Evolutionary conservation across 2,113 vertebrate species (phyloP).

Genomic region (Microcebus lehilahytsara): DNA sequence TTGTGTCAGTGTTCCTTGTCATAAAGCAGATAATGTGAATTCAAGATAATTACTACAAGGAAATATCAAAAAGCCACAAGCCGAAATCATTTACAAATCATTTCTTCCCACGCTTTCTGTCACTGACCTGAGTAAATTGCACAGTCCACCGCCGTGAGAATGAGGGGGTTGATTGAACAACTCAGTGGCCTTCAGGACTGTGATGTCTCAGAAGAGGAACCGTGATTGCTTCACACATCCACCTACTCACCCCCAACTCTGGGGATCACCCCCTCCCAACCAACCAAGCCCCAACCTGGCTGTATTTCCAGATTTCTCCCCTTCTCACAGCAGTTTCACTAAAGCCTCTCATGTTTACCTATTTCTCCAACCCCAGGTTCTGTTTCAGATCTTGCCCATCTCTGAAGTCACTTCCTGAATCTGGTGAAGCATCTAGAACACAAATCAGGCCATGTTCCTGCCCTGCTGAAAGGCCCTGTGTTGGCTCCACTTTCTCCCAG

Average conservation of each 20-base stretch:
- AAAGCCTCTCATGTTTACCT: not conserved
- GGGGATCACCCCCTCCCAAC: too few relatives aligned
- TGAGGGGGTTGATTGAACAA: not conserved
- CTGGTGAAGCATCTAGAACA: not conserved
- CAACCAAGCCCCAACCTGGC: not conserved
- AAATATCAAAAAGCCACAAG: slow-evolving; percentile 52
- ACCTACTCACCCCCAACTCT: not conserved
- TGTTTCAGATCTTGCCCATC: not conserved
- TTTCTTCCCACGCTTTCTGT: slow-evolving; percentile 2
- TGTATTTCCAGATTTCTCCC: not conserved
- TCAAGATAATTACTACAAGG: slow-evolving; percentile 66
- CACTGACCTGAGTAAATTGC: slow-evolving; percentile 49
- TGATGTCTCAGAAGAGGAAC: not conserved
- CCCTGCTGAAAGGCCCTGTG: not conserved
- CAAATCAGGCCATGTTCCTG: not conserved
- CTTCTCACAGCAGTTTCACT: not conserved
- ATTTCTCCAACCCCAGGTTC: not conserved
- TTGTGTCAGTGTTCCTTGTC: slow-evolving; percentile 70
- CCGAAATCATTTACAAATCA: slow-evolving; percentile 52
- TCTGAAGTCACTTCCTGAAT: not conserved
- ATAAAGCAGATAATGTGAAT: slow-evolving; percentile 65
- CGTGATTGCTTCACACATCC: not conserved
- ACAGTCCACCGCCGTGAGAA: not conserved
- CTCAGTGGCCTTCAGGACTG: not conserved
- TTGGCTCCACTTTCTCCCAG: not conserved